These are phyloP conservation scores for Ancistrus triradiatus DNA, from an alignment of 2,113 vertebrate genomes.

Conservation along the genomic window DNA sequence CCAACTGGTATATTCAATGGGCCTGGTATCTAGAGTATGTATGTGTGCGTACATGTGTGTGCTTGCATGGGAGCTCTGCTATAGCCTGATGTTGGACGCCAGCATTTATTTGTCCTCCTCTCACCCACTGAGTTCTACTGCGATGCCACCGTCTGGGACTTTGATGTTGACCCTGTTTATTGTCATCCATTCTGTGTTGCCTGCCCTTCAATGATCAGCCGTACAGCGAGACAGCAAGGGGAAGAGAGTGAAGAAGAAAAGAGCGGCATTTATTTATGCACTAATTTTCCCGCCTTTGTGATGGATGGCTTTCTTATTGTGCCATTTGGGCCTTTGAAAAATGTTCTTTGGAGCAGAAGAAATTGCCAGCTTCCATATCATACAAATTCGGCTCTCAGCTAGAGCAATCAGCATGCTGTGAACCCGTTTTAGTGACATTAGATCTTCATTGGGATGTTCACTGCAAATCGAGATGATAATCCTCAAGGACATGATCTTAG, in stretches of 20 bases:
- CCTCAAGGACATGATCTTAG: neutral
- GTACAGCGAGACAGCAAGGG: slow-evolving; percentile 5
- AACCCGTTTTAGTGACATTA: slow-evolving; percentile 23
- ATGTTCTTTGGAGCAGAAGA: slow-evolving; percentile 67
- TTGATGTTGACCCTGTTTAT: slow-evolving; percentile 69
- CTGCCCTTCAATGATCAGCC: slow-evolving; percentile 40
- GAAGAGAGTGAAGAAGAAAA: slow-evolving; percentile 23
- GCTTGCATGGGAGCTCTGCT: slow-evolving; percentile 10
- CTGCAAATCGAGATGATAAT: slow-evolving; percentile 17
- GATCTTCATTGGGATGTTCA: slow-evolving; percentile 30
- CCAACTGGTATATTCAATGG: slow-evolving; percentile 41
- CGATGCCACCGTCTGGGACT: slow-evolving; percentile 60
- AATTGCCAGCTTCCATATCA: slow-evolving; percentile 64
- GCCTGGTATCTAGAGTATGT: slow-evolving; percentile 25
- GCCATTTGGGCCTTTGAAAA: slow-evolving; percentile 69
- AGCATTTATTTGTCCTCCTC: slow-evolving; percentile 57
- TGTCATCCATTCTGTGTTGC: slow-evolving; percentile 63
- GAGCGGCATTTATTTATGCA: slow-evolving; percentile 66
- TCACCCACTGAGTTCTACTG: slow-evolving; percentile 59
- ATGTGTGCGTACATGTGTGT: neutral
- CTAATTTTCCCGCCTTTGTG: slow-evolving; percentile 69
- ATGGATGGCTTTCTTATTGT: slow-evolving; percentile 75
- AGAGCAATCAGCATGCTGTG: slow-evolving; percentile 44
- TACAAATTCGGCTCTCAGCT: slow-evolving; percentile 44
- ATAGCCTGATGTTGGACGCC: slow-evolving; percentile 36